phyloP scores from a whole-genome alignment of 2,888 invertebrate genomes.

The Mechanitis mazaeus region DNA sequence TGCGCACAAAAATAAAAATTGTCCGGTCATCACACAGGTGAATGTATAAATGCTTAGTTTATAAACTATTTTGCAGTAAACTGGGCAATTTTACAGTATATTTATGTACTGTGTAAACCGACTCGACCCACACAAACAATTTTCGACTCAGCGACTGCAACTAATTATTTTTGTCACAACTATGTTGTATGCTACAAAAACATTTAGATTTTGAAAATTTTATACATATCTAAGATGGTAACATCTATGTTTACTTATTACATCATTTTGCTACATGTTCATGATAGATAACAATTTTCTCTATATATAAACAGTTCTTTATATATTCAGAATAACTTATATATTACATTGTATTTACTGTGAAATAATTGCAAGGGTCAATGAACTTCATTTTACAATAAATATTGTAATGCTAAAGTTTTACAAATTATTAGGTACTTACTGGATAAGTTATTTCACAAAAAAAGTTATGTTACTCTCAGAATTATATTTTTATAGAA shows the following conservation, averaged over 20 bases:
- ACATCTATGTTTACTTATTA: too few relatives aligned
- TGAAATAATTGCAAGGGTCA: background rate
- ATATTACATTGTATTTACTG: background rate
- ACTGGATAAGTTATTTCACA: background rate
- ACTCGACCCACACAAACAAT: conserved; percentile 33
- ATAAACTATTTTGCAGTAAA: conserved; percentile 41
- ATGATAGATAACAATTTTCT: too few relatives aligned
- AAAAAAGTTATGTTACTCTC: too few relatives aligned
- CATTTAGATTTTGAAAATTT: background rate
- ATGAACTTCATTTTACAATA: background rate
- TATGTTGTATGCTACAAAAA: conserved; percentile 11
- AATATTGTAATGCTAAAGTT: background rate
- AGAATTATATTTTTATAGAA: too few relatives aligned
- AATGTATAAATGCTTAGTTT: conserved; percentile 61
- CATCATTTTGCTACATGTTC: too few relatives aligned
- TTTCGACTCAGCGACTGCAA: conserved; percentile 33
- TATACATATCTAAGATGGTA: too few relatives aligned
- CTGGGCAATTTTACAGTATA: conserved; percentile 33
- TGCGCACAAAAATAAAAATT: conserved; percentile 60
- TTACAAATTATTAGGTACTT: background rate
- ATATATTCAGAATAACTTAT: background rate
- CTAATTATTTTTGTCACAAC: conserved; percentile 27
- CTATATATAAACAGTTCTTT: too few relatives aligned
- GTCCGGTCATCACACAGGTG: conserved; percentile 64
- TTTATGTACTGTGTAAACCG: conserved; percentile 17